phyloP scores from a whole-genome alignment of 2,888 invertebrate genomes.

The Scaptomyza cyrtandrae region DNA sequence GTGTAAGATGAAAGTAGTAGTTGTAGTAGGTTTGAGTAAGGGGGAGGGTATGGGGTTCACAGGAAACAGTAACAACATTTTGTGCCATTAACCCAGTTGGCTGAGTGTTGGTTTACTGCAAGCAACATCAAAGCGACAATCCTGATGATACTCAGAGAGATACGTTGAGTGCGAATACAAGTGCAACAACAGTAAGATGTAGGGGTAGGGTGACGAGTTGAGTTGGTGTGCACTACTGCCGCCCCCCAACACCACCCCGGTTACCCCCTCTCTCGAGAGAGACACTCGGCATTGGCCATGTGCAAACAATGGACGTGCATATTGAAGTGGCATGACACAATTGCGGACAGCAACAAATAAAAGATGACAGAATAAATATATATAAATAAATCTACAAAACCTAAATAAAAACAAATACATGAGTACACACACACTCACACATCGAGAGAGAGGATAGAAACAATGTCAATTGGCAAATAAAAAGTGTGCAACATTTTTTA shows the following conservation, averaged over 20 bases:
- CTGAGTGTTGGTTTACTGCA: conserved; percentile 54
- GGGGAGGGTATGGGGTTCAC: not conserved
- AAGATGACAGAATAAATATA: conserved; percentile 27
- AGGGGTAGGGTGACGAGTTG: not conserved
- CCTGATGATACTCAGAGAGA: conserved; percentile 57
- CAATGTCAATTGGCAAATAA: conserved; percentile 48
- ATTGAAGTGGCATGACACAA: conserved; percentile 62
- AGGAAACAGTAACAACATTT: conserved; percentile 41
- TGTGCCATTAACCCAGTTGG: conserved; percentile 74
- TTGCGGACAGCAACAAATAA: conserved; percentile 51
- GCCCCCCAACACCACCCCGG: not conserved
- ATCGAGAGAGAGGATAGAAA: conserved; percentile 11
- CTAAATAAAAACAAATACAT: conserved; percentile 31
- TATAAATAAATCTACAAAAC: conserved; percentile 10
- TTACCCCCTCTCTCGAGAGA: too few species aligned
- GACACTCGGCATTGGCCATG: conserved; percentile 40
- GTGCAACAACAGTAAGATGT: conserved; percentile 14
- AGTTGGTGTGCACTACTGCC: too few species aligned
- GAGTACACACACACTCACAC: not conserved
- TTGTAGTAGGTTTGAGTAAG: too few species aligned
- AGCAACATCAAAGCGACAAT: conserved; percentile 71
- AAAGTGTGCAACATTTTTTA: conserved; percentile 38
- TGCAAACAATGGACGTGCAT: conserved; percentile 59
- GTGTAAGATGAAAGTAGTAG: not conserved
- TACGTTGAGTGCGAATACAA: conserved; percentile 42